A percentile compares a stretch with the other conserved stretches of the same genome.
phyloP scores from a whole-genome alignment of 2,888 invertebrate species.

The Mechanitis messenoides region DNA sequence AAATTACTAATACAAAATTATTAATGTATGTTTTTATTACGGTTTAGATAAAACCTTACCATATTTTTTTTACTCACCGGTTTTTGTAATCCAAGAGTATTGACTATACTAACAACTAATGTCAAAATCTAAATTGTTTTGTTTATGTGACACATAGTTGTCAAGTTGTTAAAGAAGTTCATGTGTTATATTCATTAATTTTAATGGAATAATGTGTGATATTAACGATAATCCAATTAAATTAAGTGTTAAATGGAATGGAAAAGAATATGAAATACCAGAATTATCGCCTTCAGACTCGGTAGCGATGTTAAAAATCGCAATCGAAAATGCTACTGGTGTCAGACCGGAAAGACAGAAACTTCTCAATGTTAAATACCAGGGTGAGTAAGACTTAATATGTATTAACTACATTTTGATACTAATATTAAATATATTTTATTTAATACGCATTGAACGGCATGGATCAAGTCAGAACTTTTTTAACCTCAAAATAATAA shows the following conservation, averaged over 20 bases:
- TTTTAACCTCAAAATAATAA: too few relatives aligned
- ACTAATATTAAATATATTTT: too few relatives aligned
- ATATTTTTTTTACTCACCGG: neutral
- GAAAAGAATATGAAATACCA: conserved; percentile 88
- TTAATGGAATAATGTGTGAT: conserved; percentile 64
- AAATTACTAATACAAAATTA: too few relatives aligned
- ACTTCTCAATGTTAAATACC: conserved; percentile 92
- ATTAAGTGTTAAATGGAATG: conserved; percentile 93
- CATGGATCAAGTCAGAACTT: too few relatives aligned
- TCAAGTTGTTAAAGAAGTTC: conserved; percentile 16
- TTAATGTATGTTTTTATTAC: neutral
- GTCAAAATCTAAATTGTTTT: conserved; percentile 39
- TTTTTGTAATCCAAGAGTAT: neutral
- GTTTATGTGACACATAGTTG: conserved; percentile 60
- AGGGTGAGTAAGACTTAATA: conserved; percentile 78
- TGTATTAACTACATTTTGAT: conserved; percentile 1
- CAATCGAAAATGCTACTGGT: conserved; percentile 90
- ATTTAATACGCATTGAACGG: too few relatives aligned
- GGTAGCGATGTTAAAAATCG: conserved; percentile 88
- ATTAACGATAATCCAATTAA: conserved; percentile 65
- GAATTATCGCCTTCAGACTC: conserved; percentile 86
- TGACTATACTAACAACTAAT: conserved; percentile 18
- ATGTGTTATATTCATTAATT: conserved; percentile 33
- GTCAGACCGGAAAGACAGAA: conserved; percentile 96
- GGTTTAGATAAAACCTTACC: neutral